These are phyloP conservation scores for Pyrrhia umbra DNA, from an alignment of 2,888 invertebrate genomes.

Conservation along the genomic window DNA sequence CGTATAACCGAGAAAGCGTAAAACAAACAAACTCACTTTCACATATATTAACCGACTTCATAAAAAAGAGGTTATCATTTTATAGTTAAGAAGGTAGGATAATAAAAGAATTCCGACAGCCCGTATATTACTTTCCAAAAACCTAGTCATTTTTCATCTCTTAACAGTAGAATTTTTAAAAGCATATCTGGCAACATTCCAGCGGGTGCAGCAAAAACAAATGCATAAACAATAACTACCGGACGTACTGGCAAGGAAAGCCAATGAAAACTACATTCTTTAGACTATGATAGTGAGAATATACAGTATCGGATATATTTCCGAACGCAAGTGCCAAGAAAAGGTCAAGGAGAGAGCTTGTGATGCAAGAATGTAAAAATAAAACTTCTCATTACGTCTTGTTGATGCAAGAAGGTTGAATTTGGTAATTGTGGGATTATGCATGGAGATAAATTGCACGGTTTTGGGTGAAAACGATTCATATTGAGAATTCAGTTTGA, in stretches of 20 bases:
- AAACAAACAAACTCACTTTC: no score
- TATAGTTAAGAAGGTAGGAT: no score
- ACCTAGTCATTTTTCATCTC: neutral
- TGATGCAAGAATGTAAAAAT: slow-evolving; percentile 10
- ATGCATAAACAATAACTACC: slow-evolving; percentile 26
- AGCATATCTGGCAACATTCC: slow-evolving; percentile 29
- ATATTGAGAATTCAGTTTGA: no score
- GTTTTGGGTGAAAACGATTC: no score
- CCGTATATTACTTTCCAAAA: neutral
- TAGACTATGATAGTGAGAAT: slow-evolving; percentile 6
- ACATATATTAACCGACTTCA: no score
- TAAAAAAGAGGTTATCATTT: no score
- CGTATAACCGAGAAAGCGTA: no score
- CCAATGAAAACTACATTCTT: slow-evolving; percentile 35
- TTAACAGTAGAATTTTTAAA: neutral
- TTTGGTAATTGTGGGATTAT: slow-evolving; percentile 8
- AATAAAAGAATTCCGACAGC: neutral
- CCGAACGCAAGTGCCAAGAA: slow-evolving; percentile 25
- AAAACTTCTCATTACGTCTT: neutral
- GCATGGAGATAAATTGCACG: neutral
- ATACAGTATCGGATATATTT: slow-evolving; percentile 22
- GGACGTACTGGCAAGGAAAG: slow-evolving; percentile 25
- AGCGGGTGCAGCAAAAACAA: slow-evolving; percentile 20
- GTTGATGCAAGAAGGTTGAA: neutral
- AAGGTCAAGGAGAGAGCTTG: slow-evolving; percentile 28